A percentile compares a stretch with the other conserved stretches of the same genome.
Evolutionary conservation across 2,797 vertebrate genomes (phyloP).

Genomic region (Melanotaenia nigrans): DNA sequence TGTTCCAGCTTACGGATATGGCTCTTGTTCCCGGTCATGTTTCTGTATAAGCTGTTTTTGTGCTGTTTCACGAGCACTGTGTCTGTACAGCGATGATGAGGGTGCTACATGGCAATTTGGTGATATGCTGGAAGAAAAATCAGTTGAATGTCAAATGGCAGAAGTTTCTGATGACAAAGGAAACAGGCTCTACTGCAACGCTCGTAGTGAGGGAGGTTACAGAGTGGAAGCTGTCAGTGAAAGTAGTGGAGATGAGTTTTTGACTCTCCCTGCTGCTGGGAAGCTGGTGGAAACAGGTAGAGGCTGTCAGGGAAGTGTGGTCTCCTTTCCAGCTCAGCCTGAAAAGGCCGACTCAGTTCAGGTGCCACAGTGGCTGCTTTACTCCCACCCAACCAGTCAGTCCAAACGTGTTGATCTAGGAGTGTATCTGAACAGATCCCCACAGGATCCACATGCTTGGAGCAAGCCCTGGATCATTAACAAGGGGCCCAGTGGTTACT

Average conservation of each 20-base stretch:
- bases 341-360: background rate
- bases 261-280: background rate
- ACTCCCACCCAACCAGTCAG: conserved; percentile 18
- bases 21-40: conserved; percentile 7
- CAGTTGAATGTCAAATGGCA: conserved; percentile 22
- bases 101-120: conserved; percentile 12
- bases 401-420: conserved; percentile 7
- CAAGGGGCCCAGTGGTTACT: conserved; percentile 22
- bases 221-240: conserved; percentile 23
- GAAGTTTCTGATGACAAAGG: conserved; percentile 4
- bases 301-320: conserved; percentile 30
- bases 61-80: background rate
- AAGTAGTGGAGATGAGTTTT: conserved; percentile 4
- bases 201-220: conserved; percentile 10
- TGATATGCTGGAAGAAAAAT: conserved; percentile 2
- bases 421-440: conserved; percentile 26
- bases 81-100: conserved; percentile 15
- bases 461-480: conserved; percentile 27
- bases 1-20: conserved; percentile 19
- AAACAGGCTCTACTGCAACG: conserved; percentile 17
- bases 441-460: conserved; percentile 4
- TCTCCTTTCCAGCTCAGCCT: conserved; percentile 22
- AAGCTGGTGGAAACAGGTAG: conserved; percentile 15
- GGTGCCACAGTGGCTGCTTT: conserved; percentile 16
- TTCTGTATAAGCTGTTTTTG: conserved; percentile 11